phyloP scores from a whole-genome alignment of 2,113 vertebrate species.

The Shinisaurus crocodilurus region DNA sequence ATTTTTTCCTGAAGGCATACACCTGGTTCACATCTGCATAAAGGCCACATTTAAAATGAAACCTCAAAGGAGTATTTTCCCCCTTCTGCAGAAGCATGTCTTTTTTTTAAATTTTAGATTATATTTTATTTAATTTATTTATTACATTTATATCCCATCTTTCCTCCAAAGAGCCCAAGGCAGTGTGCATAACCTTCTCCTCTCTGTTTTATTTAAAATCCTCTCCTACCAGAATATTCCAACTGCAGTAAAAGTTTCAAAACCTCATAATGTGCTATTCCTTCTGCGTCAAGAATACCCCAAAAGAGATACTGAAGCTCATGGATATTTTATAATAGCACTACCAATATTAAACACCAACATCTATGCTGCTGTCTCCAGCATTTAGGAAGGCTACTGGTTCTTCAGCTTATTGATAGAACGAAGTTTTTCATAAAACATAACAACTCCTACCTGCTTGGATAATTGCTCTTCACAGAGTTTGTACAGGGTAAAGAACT shows the following conservation, averaged over 20 bases:
- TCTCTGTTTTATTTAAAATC: background rate
- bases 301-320: background rate
- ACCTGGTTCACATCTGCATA: background rate
- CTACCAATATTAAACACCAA: background rate
- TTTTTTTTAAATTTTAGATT: background rate
- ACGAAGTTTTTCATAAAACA: background rate
- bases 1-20: background rate
- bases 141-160: no score
- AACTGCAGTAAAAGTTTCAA: background rate
- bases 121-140: no score
- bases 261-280: background rate
- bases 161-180: no score
- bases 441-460: slow-evolving; percentile 87
- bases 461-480: slow-evolving; percentile 97
- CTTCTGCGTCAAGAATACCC: background rate
- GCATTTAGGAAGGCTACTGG: background rate
- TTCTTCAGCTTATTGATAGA: background rate
- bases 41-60: background rate
- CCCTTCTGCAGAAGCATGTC: background rate
- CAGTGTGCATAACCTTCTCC: no score
- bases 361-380: no score
- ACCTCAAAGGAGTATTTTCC: background rate
- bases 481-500: slow-evolving; percentile 96
- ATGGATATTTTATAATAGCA: background rate
- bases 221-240: background rate